phyloP scores from a whole-genome alignment of 2,113 vertebrate genomes.

The Motacilla tschutschensis region DNA sequence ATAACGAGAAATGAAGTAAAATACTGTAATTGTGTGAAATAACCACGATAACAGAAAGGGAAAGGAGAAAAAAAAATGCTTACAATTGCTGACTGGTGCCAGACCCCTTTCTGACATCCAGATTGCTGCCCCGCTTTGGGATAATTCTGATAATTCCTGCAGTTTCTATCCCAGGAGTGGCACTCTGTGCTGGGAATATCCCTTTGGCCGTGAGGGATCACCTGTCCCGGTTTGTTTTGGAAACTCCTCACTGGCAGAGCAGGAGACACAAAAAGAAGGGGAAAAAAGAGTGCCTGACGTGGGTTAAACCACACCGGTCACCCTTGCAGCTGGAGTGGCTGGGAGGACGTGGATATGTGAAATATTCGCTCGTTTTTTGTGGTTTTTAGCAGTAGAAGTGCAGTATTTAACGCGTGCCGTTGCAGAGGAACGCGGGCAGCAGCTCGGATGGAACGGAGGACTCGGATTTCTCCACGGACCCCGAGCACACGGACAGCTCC shows the following conservation, averaged over 20 bases:
- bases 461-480: slow-evolving; percentile 94
- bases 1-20: too few species aligned
- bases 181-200: accelerated
- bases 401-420: background rate
- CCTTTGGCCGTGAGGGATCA: accelerated
- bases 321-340: accelerated
- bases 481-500: slow-evolving; percentile 95
- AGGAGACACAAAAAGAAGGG: accelerated
- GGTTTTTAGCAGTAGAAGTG: accelerated
- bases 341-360: accelerated
- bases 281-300: accelerated
- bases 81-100: accelerated
- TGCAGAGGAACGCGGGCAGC: slow-evolving; percentile 92
- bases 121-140: accelerated
- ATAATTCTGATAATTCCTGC: background rate
- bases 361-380: accelerated
- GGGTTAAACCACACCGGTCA: background rate
- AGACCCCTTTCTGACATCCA: accelerated
- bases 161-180: accelerated
- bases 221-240: accelerated
- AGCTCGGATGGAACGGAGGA: slow-evolving; percentile 97
- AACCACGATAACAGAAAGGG: accelerated
- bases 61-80: too few species aligned
- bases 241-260: background rate
- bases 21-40: accelerated